phyloP scores from a whole-genome alignment of 1,140 invertebrate genomes.

The Drosophila jambulina region DNA sequence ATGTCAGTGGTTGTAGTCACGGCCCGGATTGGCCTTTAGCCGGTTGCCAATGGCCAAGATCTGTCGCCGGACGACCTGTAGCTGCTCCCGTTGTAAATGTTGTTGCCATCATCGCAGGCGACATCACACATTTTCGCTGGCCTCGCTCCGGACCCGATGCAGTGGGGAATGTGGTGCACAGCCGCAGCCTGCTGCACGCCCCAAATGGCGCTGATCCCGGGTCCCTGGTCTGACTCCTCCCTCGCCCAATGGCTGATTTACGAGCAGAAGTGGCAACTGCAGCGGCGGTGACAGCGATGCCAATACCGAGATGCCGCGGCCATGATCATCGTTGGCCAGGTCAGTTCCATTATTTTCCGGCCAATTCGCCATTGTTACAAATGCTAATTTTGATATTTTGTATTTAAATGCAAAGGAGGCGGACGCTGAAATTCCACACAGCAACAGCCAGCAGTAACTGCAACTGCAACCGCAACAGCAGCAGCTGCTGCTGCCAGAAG shows the following conservation, averaged over 20 bases:
- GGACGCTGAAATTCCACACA: slow-evolving; percentile 34
- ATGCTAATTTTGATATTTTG: slow-evolving; percentile 84
- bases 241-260: slow-evolving; percentile 63
- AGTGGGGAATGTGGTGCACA: slow-evolving; percentile 67
- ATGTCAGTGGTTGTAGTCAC: slow-evolving; percentile 66
- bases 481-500: slow-evolving; percentile 45
- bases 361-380: slow-evolving; percentile 84
- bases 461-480: slow-evolving; percentile 28
- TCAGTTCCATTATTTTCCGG: slow-evolving; percentile 80
- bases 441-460: slow-evolving; percentile 28
- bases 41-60: slow-evolving; percentile 55
- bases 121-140: slow-evolving; percentile 69
- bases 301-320: slow-evolving; percentile 46
- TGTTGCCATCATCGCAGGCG: slow-evolving; percentile 70
- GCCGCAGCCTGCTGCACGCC: slow-evolving; percentile 41
- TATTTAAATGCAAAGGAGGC: slow-evolving; percentile 74
- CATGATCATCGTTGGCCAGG: slow-evolving; percentile 75
- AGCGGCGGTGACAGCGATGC: slow-evolving; percentile 24
- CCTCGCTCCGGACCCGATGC: slow-evolving; percentile 11
- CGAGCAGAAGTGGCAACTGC: slow-evolving; percentile 39
- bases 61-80: slow-evolving; percentile 59
- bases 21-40: slow-evolving; percentile 68
- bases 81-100: slow-evolving; percentile 79
- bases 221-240: neutral
- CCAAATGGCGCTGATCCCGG: slow-evolving; percentile 21